Base-by-base conservation (phyloP, 2,797 vertebrate genomes). In the Platalea minor region DNA sequence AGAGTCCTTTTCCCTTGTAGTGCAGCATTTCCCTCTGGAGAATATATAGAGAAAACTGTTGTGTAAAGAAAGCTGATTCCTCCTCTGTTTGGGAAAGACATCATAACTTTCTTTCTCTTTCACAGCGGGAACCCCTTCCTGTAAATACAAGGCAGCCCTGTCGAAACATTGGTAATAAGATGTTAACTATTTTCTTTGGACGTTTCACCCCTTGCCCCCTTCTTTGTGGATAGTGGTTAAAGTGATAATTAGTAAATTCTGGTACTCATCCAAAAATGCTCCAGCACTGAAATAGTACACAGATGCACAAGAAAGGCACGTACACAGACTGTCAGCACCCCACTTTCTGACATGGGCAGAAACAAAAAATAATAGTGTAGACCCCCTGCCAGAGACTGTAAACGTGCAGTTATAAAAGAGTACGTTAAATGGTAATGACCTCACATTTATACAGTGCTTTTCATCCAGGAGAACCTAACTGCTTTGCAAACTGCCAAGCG, bases 131-230 rank as follows among this genome's bases (percentile, higher is more conserved):
- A 35, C 33, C 87, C 72, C 41, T 67, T 88, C 83, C 89, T 93
- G 76, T 85, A 56, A 92, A 93, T 53, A 95, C 69, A 39, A 92
- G 93, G 93, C 94, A 95, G 85, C 81, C 94, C 72, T 80, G 81
- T 87, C 3, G 43, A 95, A 96, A 95, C 89, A 77, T 5, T 20
- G 89, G 74, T 50, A 79, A 91, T 88, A 70, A 97, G 93, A 83
- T 77, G 95, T 93, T 91, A 80, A 67, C 88, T 96, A 45, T 97
- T 97, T 97, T 95, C 94, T 93, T 97, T 97, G 95, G 97, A 97
- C n/a, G 74, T 82, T 92, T 96, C 91, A 61, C 70, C 68, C 88
- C 31, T 84, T 61, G 10, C 75, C 91, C 86, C 60, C 43, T 94
- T 79, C 69, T 97, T 92, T 84, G 82, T 82, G 95, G 82, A 61